Evolutionary conservation across 1,140 invertebrate species (phyloP).

Genomic region (Trichoplusia ni): DNA sequence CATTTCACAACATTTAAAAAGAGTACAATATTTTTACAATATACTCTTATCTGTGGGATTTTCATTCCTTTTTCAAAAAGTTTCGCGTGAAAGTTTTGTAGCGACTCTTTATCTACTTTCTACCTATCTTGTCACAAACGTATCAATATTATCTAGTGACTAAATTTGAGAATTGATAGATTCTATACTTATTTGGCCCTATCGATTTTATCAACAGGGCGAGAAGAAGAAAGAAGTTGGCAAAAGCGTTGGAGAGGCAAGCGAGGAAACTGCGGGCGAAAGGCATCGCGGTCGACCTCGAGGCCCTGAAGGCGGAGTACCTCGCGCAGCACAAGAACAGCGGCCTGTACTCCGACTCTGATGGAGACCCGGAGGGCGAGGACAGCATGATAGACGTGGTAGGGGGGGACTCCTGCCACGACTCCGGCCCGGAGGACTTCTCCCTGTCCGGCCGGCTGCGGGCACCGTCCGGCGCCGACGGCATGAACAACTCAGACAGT

Average conservation of each 20-base stretch:
- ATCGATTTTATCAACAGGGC: slow-evolving; percentile 83
- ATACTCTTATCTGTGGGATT: not conserved
- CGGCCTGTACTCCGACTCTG: slow-evolving; percentile 85
- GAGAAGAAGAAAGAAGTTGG: slow-evolving; percentile 93
- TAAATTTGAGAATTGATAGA: slow-evolving; percentile 43
- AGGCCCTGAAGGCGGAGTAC: slow-evolving; percentile 92
- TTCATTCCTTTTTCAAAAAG: no score
- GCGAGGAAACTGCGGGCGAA: slow-evolving; percentile 94
- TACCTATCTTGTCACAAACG: no score
- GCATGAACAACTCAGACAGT: slow-evolving; percentile 83
- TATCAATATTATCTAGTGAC: no score
- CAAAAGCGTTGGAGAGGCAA: slow-evolving; percentile 96
- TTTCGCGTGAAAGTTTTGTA: no score
- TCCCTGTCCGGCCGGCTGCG: slow-evolving; percentile 72
- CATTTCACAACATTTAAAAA: no score
- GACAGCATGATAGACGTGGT: slow-evolving; percentile 88
- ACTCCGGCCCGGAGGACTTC: slow-evolving; percentile 83
- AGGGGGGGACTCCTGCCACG: slow-evolving; percentile 84
- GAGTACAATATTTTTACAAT: not conserved
- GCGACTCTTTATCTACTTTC: no score
- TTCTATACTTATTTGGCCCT: slow-evolving; percentile 79
- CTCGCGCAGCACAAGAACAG: slow-evolving; percentile 85
- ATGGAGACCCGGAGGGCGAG: slow-evolving; percentile 87
- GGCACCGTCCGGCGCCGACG: slow-evolving; percentile 68
- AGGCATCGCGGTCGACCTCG: slow-evolving; percentile 93